Percentiles rank a stretch among this genome's conserved stretches.
Conservation (phyloP, 1,140 invertebrate genomes). For the Drosophila setifemur region DNA sequence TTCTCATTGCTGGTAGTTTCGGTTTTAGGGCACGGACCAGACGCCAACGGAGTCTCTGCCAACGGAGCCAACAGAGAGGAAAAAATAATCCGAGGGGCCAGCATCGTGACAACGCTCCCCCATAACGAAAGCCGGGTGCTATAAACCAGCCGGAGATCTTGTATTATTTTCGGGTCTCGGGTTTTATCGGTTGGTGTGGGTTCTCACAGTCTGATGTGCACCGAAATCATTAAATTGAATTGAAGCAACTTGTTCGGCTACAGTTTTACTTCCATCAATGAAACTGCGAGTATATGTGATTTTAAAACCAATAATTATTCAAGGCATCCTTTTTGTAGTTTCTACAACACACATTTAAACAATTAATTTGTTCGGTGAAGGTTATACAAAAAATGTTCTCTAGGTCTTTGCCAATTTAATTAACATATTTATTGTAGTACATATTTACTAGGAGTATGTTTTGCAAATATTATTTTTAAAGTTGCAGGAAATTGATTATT, state of each 20-base stretch:
- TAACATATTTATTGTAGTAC: no score
- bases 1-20: slow-evolving; percentile 33
- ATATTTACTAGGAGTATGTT: not conserved
- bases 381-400: no score
- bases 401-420: no score
- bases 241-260: slow-evolving; percentile 19
- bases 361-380: no score
- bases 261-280: slow-evolving; percentile 5
- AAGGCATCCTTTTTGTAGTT: no score
- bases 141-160: slow-evolving; percentile 26
- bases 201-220: slow-evolving; percentile 42
- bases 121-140: slow-evolving; percentile 42
- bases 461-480: not conserved
- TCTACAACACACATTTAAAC: no score
- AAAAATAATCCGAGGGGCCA: slow-evolving; percentile 20
- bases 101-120: slow-evolving; percentile 60
- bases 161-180: slow-evolving; percentile 16
- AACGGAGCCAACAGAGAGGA: no score
- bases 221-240: slow-evolving; percentile 29
- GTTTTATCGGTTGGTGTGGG: slow-evolving; percentile 12
- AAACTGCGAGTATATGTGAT: no score
- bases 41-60: no score
- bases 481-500: not conserved
- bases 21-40: slow-evolving; percentile 24
- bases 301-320: not conserved